Percentiles rank a stretch among this genome's conserved stretches.
phyloP scores from a whole-genome alignment of 2,113 vertebrate genomes.

The Psilopsiagon aymara region DNA sequence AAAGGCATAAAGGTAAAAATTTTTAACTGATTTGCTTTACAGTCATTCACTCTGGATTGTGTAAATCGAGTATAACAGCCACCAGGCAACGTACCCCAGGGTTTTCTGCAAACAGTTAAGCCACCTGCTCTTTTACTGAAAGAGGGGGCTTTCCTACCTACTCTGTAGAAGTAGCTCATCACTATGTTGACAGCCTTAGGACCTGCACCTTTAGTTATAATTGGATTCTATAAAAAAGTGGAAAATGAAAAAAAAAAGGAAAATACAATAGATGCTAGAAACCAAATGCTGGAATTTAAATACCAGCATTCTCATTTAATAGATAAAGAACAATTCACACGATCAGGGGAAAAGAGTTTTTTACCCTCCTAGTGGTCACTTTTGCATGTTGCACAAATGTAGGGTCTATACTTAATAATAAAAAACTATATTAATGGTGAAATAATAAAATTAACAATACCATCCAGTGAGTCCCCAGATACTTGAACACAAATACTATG shows the following conservation, averaged over 20 bases:
- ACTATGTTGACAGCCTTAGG: slow-evolving; percentile 75
- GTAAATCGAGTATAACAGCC: slow-evolving; percentile 76
- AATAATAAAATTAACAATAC: neutral
- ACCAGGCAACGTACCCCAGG: slow-evolving; percentile 67
- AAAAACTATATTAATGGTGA: slow-evolving; percentile 11
- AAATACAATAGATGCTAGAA: slow-evolving; percentile 83
- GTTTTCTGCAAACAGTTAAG: slow-evolving; percentile 68
- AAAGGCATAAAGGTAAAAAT: slow-evolving; percentile 43
- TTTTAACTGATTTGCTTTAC: slow-evolving; percentile 60
- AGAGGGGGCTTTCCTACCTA: slow-evolving; percentile 75
- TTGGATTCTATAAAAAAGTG: slow-evolving; percentile 80
- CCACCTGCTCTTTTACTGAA: slow-evolving; percentile 84
- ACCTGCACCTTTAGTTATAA: slow-evolving; percentile 85
- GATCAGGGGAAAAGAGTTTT: slow-evolving; percentile 68
- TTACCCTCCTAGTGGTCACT: slow-evolving; percentile 23
- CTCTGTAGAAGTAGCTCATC: slow-evolving; percentile 81
- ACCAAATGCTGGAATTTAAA: slow-evolving; percentile 88
- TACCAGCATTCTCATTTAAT: slow-evolving; percentile 81
- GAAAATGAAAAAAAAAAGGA: slow-evolving; percentile 77
- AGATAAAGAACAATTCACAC: slow-evolving; percentile 80
- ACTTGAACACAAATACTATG: neutral
- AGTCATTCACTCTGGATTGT: slow-evolving; percentile 65
- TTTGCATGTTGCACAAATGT: slow-evolving; percentile 40
- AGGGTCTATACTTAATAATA: slow-evolving; percentile 30
- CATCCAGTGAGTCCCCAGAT: neutral